Conservation (phyloP, 2,797 vertebrate genomes). For the Premnoplex brunnescens region DNA sequence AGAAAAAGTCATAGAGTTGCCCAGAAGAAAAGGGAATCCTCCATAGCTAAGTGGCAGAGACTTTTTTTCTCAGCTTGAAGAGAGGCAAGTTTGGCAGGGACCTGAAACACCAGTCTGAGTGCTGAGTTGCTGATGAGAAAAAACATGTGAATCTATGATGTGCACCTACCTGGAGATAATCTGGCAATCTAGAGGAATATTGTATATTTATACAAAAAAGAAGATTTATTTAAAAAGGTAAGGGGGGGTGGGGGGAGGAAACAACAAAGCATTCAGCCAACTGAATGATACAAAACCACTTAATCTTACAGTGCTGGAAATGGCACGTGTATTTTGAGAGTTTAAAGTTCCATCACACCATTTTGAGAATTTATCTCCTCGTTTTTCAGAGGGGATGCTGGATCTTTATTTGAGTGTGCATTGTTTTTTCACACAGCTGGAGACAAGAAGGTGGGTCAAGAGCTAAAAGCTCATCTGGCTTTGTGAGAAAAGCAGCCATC, state of each 20-base stretch:
- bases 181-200: neutral
- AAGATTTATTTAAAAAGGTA: neutral
- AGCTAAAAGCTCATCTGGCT: neutral
- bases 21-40: neutral
- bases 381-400: neutral
- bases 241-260: accelerated
- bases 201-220: neutral
- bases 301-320: neutral
- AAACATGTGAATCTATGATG: neutral
- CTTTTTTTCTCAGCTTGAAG: neutral
- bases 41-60: neutral
- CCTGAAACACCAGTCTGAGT: neutral
- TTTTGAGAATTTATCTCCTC: neutral
- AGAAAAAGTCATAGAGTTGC: neutral
- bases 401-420: neutral
- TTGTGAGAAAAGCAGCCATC: neutral
- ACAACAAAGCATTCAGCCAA: neutral
- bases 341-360: neutral
- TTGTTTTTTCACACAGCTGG: neutral
- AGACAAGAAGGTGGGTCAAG: neutral
- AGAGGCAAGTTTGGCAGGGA: neutral
- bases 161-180: neutral
- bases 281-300: neutral
- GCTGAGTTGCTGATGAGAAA: neutral
- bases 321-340: neutral